phyloP scores from a whole-genome alignment of 1,140 invertebrate genomes.

The Tachypleus tridentatus region DNA sequence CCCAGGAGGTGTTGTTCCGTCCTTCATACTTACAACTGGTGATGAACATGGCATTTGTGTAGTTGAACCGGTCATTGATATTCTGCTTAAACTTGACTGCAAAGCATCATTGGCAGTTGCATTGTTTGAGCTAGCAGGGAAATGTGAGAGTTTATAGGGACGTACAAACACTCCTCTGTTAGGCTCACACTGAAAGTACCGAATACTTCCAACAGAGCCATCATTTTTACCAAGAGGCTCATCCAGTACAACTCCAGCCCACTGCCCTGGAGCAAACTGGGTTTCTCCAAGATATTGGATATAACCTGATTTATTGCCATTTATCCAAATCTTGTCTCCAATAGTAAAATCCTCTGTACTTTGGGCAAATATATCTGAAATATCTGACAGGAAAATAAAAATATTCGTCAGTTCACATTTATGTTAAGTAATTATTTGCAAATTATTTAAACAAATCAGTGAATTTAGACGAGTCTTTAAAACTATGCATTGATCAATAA shows the following conservation, averaged over 20 bases:
- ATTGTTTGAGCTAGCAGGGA: conserved; percentile 1
- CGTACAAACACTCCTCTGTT: conserved; percentile 83
- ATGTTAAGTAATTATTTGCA: too few relatives aligned
- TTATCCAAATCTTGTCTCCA: conserved; percentile 88
- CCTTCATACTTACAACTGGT: too few relatives aligned
- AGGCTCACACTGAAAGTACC: conserved; percentile 88
- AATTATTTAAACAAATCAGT: too few relatives aligned
- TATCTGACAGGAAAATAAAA: too few relatives aligned
- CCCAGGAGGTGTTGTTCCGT: too few relatives aligned
- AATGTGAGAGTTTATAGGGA: conserved; percentile 21
- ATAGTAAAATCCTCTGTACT: conserved; percentile 87
- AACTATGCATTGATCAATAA: too few relatives aligned
- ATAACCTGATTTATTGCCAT: conserved; percentile 79
- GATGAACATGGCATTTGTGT: too few relatives aligned
- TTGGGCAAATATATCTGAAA: background rate
- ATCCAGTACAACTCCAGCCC: conserved; percentile 93
- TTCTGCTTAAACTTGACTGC: too few relatives aligned
- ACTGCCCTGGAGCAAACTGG: conserved; percentile 80
- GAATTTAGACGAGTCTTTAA: too few relatives aligned
- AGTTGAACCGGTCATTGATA: too few relatives aligned
- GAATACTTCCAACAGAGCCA: conserved; percentile 79
- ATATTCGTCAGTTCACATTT: too few relatives aligned
- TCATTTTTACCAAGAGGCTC: conserved; percentile 95
- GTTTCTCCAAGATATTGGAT: conserved; percentile 98
- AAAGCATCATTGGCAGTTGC: too few relatives aligned